These are phyloP conservation scores for Oncopeltus fasciatus DNA, from an alignment of 1,140 invertebrate species.

Conservation along the genomic window DNA sequence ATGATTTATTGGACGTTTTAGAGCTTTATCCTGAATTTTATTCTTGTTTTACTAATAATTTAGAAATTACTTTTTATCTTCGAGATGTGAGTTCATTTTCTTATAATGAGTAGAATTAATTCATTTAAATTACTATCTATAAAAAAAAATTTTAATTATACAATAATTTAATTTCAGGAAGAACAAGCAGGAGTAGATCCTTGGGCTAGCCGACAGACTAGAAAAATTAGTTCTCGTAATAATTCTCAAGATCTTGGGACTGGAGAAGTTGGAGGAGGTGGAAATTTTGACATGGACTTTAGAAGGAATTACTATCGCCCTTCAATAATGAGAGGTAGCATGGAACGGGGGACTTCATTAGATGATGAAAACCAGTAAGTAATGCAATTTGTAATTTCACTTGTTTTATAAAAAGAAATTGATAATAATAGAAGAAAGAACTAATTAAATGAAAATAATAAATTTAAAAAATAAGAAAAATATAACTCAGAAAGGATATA, in stretches of 20 bases:
- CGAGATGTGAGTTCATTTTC: constrained; percentile 59
- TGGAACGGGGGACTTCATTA: constrained; percentile 31
- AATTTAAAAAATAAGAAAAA: too few species aligned
- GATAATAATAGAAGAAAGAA: too few species aligned
- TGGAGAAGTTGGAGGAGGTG: constrained; percentile 17
- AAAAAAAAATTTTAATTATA: neutral
- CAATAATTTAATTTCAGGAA: constrained; percentile 33
- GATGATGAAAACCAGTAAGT: constrained; percentile 27
- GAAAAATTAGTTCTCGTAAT: constrained; percentile 29
- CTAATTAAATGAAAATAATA: too few species aligned
- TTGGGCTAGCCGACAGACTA: constrained; percentile 23
- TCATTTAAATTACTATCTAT: neutral
- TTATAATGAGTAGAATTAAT: too few species aligned
- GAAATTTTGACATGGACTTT: constrained; percentile 33
- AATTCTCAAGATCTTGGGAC: constrained; percentile 29
- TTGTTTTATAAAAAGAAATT: too few species aligned
- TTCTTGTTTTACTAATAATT: constrained; percentile 78
- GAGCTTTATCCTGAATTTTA: constrained; percentile 96
- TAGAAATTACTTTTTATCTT: constrained; percentile 93
- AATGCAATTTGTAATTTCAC: too few species aligned
- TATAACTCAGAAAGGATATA: too few species aligned
- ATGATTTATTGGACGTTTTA: constrained; percentile 91
- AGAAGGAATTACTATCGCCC: constrained; percentile 26
- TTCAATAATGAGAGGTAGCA: constrained; percentile 14
- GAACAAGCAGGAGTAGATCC: constrained; percentile 55